phyloP scores from a whole-genome alignment of 2,888 invertebrate species.

The Conus canariensis region DNA sequence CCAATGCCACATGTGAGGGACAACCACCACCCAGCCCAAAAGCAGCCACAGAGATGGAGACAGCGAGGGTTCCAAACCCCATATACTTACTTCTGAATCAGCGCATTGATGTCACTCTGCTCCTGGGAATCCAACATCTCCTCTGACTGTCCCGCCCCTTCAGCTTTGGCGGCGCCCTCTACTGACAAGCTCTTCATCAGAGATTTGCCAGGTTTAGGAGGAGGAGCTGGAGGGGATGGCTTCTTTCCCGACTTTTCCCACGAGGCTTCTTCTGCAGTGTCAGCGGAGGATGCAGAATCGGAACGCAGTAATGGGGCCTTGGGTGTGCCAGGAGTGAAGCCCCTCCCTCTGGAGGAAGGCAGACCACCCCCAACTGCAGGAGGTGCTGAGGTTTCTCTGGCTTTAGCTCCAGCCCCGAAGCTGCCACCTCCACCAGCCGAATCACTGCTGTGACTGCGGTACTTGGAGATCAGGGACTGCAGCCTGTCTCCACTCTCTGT shows the following conservation, averaged over 20 bases:
- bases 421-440: constrained; percentile 49
- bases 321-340: constrained; percentile 41
- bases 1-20: constrained; percentile 12
- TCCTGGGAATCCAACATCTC: constrained; percentile 63
- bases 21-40: not conserved
- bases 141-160: constrained; percentile 49
- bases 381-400: constrained; percentile 44
- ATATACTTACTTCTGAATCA: constrained; percentile 69
- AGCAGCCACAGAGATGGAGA: not conserved
- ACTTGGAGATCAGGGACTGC: constrained; percentile 70
- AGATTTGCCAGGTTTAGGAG: constrained; percentile 41
- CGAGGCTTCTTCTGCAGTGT: not conserved
- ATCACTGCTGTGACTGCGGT: constrained; percentile 63
- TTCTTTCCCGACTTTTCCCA: constrained; percentile 33
- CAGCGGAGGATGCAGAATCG: not conserved
- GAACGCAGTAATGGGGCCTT: constrained; percentile 31
- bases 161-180: constrained; percentile 47
- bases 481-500: constrained; percentile 62
- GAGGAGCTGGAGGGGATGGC: constrained; percentile 41
- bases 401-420: constrained; percentile 61
- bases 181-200: constrained; percentile 26
- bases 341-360: constrained; percentile 34
- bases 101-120: constrained; percentile 67
- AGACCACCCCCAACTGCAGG: constrained; percentile 24
- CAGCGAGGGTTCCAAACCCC: not conserved